A percentile compares a stretch with the other conserved stretches of the same genome.
These are phyloP conservation scores for Drosophila nigrodunni DNA, from an alignment of 1,140 invertebrate species.

Conservation along the genomic window DNA sequence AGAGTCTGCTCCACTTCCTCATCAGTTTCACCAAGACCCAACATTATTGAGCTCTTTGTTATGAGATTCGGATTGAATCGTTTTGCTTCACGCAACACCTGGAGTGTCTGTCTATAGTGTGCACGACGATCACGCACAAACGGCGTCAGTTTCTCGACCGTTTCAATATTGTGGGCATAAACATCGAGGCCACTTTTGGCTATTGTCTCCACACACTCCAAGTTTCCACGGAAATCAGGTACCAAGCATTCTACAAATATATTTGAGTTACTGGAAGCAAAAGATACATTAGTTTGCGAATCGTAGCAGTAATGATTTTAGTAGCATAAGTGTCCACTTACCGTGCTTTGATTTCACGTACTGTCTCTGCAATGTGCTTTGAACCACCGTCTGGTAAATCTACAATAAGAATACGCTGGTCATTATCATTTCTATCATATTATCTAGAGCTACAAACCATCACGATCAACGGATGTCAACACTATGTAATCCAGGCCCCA, in stretches of 20 bases:
- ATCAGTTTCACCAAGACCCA: constrained; percentile 98
- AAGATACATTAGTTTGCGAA: constrained; percentile 4
- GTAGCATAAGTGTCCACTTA: constrained; percentile 26
- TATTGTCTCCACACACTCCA: constrained; percentile 90
- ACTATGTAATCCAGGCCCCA: constrained; percentile 99
- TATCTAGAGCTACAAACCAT: constrained; percentile 86
- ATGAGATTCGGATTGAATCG: constrained; percentile 91
- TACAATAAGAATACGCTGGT: constrained; percentile 6
- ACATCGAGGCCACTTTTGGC: constrained; percentile 95
- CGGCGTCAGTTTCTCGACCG: constrained; percentile 94
- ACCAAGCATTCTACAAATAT: constrained; percentile 98
- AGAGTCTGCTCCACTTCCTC: constrained; percentile 94
- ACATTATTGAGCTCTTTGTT: constrained; percentile 99
- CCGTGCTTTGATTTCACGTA: constrained; percentile 88
- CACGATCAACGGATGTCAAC: constrained; percentile 98
- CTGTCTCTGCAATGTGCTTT: constrained; percentile 95
- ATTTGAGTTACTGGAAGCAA: constrained; percentile 88
- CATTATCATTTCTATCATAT: neutral
- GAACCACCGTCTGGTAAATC: constrained; percentile 96
- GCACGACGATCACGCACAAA: constrained; percentile 96
- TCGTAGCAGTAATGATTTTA: no score
- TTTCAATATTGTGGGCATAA: constrained; percentile 99
- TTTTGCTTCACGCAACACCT: constrained; percentile 93
- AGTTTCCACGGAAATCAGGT: constrained; percentile 97
- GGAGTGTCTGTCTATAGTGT: constrained; percentile 91